Percentiles rank a stretch among this genome's conserved stretches.
Evolutionary conservation across 2,113 vertebrate species (phyloP).

Genomic region (Hepsetus odoe): DNA sequence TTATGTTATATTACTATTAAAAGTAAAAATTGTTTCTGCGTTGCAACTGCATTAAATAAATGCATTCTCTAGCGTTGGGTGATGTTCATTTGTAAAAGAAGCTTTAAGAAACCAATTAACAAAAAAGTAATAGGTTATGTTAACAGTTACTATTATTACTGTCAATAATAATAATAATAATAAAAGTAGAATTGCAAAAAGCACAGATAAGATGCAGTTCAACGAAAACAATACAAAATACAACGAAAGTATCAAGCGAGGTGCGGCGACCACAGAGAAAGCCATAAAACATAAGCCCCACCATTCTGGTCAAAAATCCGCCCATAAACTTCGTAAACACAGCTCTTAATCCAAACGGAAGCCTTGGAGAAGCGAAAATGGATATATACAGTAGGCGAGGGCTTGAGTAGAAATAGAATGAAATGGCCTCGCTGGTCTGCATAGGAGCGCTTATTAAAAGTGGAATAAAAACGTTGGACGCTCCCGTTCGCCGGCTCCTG

Average conservation of each 20-base stretch:
- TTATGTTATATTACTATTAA: background rate
- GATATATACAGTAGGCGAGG: slow-evolving; percentile 45
- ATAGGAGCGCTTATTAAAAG: slow-evolving; percentile 78
- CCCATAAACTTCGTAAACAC: slow-evolving; percentile 47
- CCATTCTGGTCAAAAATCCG: slow-evolving; percentile 54
- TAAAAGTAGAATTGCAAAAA: background rate
- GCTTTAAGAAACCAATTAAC: background rate
- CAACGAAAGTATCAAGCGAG: slow-evolving; percentile 36
- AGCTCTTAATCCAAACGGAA: slow-evolving; percentile 46
- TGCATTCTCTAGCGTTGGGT: too few species aligned
- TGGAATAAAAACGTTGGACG: slow-evolving; percentile 79
- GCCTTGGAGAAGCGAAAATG: slow-evolving; percentile 45
- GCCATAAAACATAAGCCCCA: slow-evolving; percentile 43
- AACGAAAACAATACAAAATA: slow-evolving; percentile 1
- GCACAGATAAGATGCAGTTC: background rate
- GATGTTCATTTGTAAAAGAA: background rate
- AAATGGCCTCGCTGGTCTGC: slow-evolving; percentile 63
- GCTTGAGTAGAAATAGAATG: slow-evolving; percentile 52
- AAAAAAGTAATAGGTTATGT: background rate
- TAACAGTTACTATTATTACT: slow-evolving; percentile 17
- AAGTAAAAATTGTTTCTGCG: background rate
- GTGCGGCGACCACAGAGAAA: slow-evolving; percentile 40
- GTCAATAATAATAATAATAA: slow-evolving; percentile 14
- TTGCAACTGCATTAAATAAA: background rate
- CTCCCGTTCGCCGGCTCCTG: slow-evolving; percentile 70